Evolutionary conservation across 2,797 vertebrate genomes (phyloP).

Genomic region (Limosa lapponica): DNA sequence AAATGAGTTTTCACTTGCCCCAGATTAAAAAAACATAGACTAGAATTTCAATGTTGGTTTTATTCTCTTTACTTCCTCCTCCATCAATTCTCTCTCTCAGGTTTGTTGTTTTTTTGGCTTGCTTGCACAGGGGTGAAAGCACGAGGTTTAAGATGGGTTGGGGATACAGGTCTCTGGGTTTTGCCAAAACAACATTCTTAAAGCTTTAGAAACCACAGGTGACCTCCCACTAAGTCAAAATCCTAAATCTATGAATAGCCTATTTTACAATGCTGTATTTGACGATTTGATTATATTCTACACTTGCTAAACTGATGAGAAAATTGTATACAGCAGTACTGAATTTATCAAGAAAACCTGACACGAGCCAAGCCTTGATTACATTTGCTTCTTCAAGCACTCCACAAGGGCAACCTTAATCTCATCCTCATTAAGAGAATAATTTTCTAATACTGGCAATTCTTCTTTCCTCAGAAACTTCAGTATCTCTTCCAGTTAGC

Average conservation of each 20-base stretch:
- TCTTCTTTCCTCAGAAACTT: neutral
- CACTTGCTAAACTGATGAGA: neutral
- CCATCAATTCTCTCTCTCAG: neutral
- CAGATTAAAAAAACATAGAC: neutral
- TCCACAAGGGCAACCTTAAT: neutral
- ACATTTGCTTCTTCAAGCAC: neutral
- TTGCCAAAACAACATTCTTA: neutral
- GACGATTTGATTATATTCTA: neutral
- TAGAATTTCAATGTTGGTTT: neutral
- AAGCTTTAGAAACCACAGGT: neutral
- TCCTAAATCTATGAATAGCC: neutral
- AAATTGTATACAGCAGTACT: accelerated
- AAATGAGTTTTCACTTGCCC: neutral
- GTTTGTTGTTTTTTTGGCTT: neutral
- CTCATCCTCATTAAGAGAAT: neutral
- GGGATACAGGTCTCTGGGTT: neutral
- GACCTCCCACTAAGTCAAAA: neutral
- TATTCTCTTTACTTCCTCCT: neutral
- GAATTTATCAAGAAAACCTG: neutral
- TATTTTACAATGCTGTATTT: neutral
- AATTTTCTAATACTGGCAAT: neutral
- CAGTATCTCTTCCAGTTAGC: neutral
- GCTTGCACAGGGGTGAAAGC: neutral
- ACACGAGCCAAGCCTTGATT: neutral
- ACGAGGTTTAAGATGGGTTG: neutral